Evolutionary conservation across 1,140 invertebrate species (phyloP).

Genomic region (Diplogasteroides magnus): DNA sequence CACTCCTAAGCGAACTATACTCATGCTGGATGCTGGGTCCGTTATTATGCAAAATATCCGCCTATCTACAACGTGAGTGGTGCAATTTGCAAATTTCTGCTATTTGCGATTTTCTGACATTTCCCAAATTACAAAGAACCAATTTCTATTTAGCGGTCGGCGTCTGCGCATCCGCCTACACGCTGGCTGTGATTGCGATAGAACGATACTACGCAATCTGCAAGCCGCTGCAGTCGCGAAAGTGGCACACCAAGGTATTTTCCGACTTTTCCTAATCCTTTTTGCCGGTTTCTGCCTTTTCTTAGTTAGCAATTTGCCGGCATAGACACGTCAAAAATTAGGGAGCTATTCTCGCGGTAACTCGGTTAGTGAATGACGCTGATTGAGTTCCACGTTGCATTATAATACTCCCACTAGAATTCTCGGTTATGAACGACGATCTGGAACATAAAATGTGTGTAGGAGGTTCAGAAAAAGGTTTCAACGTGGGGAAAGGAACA

Average conservation of each 20-base stretch:
- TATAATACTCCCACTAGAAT: too few species aligned
- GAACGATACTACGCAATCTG: constrained; percentile 87
- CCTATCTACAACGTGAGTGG: constrained; percentile 39
- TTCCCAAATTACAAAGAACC: constrained; percentile 3
- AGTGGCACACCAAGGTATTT: constrained; percentile 76
- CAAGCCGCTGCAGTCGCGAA: constrained; percentile 72
- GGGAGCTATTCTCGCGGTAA: too few species aligned
- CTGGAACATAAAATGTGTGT: too few species aligned
- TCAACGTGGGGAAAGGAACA: too few species aligned
- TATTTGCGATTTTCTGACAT: background rate
- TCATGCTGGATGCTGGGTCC: constrained; percentile 37
- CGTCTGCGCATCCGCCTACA: constrained; percentile 56
- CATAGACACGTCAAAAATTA: too few species aligned
- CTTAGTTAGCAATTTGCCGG: too few species aligned
- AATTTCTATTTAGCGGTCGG: constrained; percentile 32
- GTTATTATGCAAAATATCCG: constrained; percentile 35
- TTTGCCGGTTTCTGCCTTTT: too few species aligned
- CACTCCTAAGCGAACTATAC: constrained; percentile 28
- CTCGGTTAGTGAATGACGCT: too few species aligned
- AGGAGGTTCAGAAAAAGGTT: too few species aligned
- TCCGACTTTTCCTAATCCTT: too few species aligned
- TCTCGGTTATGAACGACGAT: too few species aligned
- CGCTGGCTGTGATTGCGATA: constrained; percentile 78
- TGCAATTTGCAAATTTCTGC: background rate
- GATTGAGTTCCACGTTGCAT: too few species aligned